phyloP scores from a whole-genome alignment of 2,113 vertebrate genomes.

The Entomyzon cyanotis region DNA sequence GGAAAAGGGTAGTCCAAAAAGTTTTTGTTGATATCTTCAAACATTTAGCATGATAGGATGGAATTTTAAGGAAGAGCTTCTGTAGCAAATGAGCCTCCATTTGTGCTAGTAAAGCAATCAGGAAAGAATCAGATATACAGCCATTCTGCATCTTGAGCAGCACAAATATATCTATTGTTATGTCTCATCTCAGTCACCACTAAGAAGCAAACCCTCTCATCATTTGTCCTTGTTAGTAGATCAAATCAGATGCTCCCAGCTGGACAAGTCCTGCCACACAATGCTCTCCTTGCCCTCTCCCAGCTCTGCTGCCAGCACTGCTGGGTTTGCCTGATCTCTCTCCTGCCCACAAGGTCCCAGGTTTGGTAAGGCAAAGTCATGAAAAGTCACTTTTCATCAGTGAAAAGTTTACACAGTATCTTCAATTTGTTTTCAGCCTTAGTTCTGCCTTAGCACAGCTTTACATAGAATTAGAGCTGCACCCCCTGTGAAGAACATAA shows the following conservation, averaged over 20 bases:
- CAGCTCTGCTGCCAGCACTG: fast-evolving
- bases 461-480: neutral
- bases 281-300: neutral
- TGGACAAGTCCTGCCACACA: neutral
- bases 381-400: too few relatives aligned
- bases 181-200: neutral
- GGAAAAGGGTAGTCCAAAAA: neutral
- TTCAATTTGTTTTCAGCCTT: neutral
- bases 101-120: neutral
- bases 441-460: neutral
- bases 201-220: neutral
- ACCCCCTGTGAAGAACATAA: neutral
- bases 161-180: neutral
- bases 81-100: neutral
- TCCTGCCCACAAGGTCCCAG: neutral
- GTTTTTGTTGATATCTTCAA: neutral
- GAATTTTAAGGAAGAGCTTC: neutral
- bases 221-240: neutral
- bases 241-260: neutral
- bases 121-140: neutral
- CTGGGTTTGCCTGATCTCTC: neutral
- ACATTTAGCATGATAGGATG: neutral
- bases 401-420: neutral
- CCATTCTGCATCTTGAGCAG: neutral
- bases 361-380: neutral